phyloP scores from a whole-genome alignment of 2,888 invertebrate genomes.

The Aphrophora alni region DNA sequence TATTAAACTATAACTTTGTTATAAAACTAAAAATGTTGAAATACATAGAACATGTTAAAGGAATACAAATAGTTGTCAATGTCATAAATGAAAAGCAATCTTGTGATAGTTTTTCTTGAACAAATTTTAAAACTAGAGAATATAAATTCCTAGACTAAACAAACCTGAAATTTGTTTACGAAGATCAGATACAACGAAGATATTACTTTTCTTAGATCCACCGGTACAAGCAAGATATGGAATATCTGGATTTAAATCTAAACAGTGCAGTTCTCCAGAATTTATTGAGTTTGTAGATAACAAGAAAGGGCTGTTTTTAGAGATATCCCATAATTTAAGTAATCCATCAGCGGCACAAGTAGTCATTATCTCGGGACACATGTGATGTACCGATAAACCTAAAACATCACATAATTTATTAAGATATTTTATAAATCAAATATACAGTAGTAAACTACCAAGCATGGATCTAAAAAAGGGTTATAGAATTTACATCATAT shows the following conservation, averaged over 20 bases:
- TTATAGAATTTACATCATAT: too few species aligned
- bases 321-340: slow-evolving; percentile 85
- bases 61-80: too few species aligned
- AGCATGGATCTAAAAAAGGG: too few species aligned
- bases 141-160: too few species aligned
- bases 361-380: slow-evolving; percentile 60
- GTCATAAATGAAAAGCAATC: too few species aligned
- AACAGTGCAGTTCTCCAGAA: slow-evolving; percentile 76
- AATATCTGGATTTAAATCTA: slow-evolving; percentile 79
- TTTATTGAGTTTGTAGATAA: slow-evolving; percentile 64
- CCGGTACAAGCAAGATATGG: slow-evolving; percentile 82
- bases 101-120: too few species aligned
- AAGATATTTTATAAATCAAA: too few species aligned
- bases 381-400: background rate
- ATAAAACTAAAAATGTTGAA: too few species aligned
- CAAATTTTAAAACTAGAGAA: too few species aligned
- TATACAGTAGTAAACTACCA: too few species aligned
- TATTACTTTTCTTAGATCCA: slow-evolving; percentile 82
- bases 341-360: slow-evolving; percentile 80
- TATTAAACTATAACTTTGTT: too few species aligned
- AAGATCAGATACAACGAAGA: slow-evolving; percentile 73
- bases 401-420: background rate
- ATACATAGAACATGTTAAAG: too few species aligned
- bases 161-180: background rate
- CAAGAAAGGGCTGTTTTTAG: slow-evolving; percentile 55